These are phyloP conservation scores for Sceloporus tristichus DNA, from an alignment of 2,113 vertebrate species.

Conservation along the genomic window DNA sequence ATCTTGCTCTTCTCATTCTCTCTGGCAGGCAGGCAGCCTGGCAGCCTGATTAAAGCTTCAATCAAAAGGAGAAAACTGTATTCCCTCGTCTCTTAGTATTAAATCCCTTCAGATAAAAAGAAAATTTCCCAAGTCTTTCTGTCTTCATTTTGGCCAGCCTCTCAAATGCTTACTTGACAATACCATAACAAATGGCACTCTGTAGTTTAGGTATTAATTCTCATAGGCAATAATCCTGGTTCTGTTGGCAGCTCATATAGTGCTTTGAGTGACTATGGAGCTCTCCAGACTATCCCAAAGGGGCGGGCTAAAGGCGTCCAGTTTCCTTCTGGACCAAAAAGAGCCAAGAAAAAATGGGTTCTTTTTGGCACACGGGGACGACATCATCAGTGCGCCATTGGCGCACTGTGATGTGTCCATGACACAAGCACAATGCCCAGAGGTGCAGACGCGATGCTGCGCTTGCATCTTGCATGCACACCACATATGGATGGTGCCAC, in stretches of 20 bases:
- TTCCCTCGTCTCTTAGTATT: background rate
- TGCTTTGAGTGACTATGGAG: background rate
- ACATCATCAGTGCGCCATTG: too few species aligned
- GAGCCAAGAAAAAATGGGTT: too few species aligned
- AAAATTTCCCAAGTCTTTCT: background rate
- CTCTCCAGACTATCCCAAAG: too few species aligned
- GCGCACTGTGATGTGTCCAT: too few species aligned
- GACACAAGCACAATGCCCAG: too few species aligned
- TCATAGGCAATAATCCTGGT: background rate
- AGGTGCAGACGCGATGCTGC: too few species aligned
- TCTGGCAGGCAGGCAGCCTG: background rate
- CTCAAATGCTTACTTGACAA: slow-evolving; percentile 14
- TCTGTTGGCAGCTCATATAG: slow-evolving; percentile 3
- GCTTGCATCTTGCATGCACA: too few species aligned
- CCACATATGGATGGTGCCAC: too few species aligned
- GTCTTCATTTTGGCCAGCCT: background rate
- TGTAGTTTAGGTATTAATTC: background rate
- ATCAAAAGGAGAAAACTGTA: background rate
- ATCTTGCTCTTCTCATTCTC: background rate
- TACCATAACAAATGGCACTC: background rate
- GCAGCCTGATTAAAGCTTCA: background rate
- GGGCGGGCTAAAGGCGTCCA: too few species aligned
- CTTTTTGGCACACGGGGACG: too few species aligned
- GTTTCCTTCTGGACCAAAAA: too few species aligned
- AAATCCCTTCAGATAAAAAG: slow-evolving; percentile 4